Base-by-base conservation (phyloP, 1,140 invertebrate species). In the Pteromalus puparum region DNA sequence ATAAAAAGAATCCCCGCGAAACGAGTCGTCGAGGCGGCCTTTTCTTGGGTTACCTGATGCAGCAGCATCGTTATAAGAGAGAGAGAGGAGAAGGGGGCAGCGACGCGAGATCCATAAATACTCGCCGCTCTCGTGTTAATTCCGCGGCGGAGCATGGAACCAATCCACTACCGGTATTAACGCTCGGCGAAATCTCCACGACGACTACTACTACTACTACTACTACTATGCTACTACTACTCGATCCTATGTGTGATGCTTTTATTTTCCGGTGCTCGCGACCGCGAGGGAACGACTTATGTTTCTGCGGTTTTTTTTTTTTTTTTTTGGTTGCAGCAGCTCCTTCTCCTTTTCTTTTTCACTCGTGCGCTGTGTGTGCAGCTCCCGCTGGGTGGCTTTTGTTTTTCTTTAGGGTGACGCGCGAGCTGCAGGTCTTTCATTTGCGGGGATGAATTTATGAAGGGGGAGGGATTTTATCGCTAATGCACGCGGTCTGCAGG, bases 151-250 rank as follows among this genome's bases (percentile, higher is more conserved):
- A 89, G 90, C 88, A 89, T 87, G 77, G 90, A 87, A 86, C 87
- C 86, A 85, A 88, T 87, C 87, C 87, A 92, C 91, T 92, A 92
- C 91, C 87, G 91, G 90, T 92, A 91, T 91, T 92, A 89, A 90
- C 88, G 83, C 72, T 74, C 86, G 87, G 87, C 87, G 87, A 85
- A 88, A 74, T 73, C 75, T 46, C 48, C 30, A 42, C 38, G 38
- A 42, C 38, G 5, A 42, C 38, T 42, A 42, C 38, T 42, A 12
- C 38, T 10, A 34, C 34, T 34, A 34, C 34, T 34, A 34, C 34
- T 34, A 34, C 34, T 34, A 34, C 34, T 34, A n/a, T n/a, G n/a
- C 38, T 42, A 12, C 38, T 10, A 42, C 38, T 42, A 42, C 38
- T 13, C 26, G 26, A n/a, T 30, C 65, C 18, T 67, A 18, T n/a